These are phyloP conservation scores for Linurgus olivaceus DNA, from an alignment of 2,797 vertebrate genomes.

Conservation along the genomic window DNA sequence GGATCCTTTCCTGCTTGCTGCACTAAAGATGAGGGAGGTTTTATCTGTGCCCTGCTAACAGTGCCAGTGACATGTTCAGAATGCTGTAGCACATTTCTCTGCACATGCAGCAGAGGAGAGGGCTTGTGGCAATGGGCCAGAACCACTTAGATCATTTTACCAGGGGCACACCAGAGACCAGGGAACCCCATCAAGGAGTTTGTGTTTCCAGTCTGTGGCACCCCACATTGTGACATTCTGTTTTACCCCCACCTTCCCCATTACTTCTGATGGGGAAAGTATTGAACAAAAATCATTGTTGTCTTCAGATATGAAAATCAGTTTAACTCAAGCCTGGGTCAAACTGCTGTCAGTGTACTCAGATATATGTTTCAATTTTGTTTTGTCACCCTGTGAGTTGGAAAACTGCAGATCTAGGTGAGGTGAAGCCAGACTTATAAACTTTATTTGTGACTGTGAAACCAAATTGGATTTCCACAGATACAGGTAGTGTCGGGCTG, in stretches of 20 bases:
- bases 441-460: slow-evolving; percentile 35
- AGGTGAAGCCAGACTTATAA: slow-evolving; percentile 22
- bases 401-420: slow-evolving; percentile 43
- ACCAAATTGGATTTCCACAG: slow-evolving; percentile 19
- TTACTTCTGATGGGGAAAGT: slow-evolving; percentile 72
- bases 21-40: slow-evolving; percentile 4
- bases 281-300: slow-evolving; percentile 76
- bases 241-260: slow-evolving; percentile 47
- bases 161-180: slow-evolving; percentile 76
- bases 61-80: slow-evolving; percentile 50
- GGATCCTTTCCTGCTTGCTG: background rate
- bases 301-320: slow-evolving; percentile 83
- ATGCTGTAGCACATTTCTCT: slow-evolving; percentile 58
- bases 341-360: slow-evolving; percentile 70
- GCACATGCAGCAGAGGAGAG: slow-evolving; percentile 11
- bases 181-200: slow-evolving; percentile 72
- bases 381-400: slow-evolving; percentile 36
- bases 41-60: background rate
- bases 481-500: background rate
- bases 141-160: slow-evolving; percentile 89
- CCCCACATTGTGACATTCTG: slow-evolving; percentile 81
- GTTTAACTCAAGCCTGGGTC: slow-evolving; percentile 80
- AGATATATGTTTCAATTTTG: slow-evolving; percentile 61
- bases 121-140: slow-evolving; percentile 80
- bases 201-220: slow-evolving; percentile 79